Base-by-base conservation (phyloP, 2,797 vertebrate species). In the Brachyrhaphis roseni region DNA sequence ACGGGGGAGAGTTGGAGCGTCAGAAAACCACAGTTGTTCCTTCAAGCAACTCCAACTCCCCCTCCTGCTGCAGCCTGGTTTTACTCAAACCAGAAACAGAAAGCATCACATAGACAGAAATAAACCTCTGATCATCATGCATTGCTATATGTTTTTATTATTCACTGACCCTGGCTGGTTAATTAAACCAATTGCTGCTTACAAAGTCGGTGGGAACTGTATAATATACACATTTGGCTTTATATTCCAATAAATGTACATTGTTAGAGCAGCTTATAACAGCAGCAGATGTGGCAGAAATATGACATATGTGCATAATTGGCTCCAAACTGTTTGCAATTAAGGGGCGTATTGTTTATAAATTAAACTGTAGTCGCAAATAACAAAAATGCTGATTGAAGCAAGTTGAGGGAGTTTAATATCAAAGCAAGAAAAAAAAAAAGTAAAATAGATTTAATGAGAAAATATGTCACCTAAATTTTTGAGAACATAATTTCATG, bases 211-310 rank as follows among this genome's bases (percentile, higher is more conserved):
- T 26, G 16, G 2, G 18, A 47, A 28, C 36, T 55, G 26, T 51
- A 20, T 0, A 15, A 53, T n/a, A 72, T 23, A 64, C 8, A 66
- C 39, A 53, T 75, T 49, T 70, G 36, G 12, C 74, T 76, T 77
- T 72, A 78, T 77, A 12, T 66, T 18, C 57, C 18, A 76, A 16
- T 75, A 74, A 83, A 73, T 16, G 15, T 16, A 64, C 72, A 53
- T 53, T 73, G 43, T 51, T 59, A 4, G 18, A 84, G 59, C n/a
- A 72, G 12, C 49, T 68, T 13, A 23, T 78, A 75, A 43, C 13
- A 72, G 71, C 28, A 55, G 51, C 80, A 82, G 74, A 72, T 83
- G 74, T 77, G 51, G 36, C 72, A 43, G 73, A 75, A 62, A 78
- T 45, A 36, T 74, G 51, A 57, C 76, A 74, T 66, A 78, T 80